Conservation (phyloP, 30 jellyfish, hydroid and myxozoan species). For the Cassiopea xamachana region DNA sequence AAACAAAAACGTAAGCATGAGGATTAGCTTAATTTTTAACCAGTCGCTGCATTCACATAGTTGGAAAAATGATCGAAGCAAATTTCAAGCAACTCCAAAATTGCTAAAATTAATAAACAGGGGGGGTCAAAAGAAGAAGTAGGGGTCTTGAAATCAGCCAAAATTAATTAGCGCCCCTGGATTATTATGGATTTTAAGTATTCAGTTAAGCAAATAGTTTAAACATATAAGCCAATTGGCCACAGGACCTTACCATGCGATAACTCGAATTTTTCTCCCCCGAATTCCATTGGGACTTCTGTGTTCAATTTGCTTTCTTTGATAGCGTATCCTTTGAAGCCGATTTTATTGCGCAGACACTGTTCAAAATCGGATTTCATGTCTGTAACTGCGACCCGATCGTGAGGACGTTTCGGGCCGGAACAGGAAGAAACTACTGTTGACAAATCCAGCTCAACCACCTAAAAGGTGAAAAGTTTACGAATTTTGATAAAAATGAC, state of each 20-base stretch:
- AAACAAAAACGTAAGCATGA: no score
- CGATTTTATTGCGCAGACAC: conserved; percentile 79
- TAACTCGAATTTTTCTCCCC: conserved; percentile 74
- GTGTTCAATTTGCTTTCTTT: conserved; percentile 68
- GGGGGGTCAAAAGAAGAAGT: no score
- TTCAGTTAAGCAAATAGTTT: neutral
- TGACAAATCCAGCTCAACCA: conserved; percentile 88
- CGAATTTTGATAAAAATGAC: no score
- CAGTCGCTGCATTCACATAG: no score
- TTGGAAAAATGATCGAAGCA: no score
- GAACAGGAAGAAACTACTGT: conserved; percentile 92
- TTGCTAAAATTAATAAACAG: no score
- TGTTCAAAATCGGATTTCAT: conserved; percentile 81
- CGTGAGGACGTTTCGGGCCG: conserved; percentile 97
- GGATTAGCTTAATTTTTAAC: no score
- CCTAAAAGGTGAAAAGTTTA: conserved; percentile 19
- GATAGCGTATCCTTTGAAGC: conserved; percentile 90
- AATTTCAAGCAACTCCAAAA: no score
- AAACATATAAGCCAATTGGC: neutral
- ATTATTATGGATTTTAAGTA: no score
- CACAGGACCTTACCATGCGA: conserved; percentile 77
- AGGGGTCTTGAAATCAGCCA: no score
- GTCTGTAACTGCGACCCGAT: conserved; percentile 89
- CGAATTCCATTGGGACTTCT: conserved; percentile 71
- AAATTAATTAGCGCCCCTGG: no score